Evolutionary conservation across 2,888 invertebrate genomes (phyloP).

Genomic region (Epirrita christyi): DNA sequence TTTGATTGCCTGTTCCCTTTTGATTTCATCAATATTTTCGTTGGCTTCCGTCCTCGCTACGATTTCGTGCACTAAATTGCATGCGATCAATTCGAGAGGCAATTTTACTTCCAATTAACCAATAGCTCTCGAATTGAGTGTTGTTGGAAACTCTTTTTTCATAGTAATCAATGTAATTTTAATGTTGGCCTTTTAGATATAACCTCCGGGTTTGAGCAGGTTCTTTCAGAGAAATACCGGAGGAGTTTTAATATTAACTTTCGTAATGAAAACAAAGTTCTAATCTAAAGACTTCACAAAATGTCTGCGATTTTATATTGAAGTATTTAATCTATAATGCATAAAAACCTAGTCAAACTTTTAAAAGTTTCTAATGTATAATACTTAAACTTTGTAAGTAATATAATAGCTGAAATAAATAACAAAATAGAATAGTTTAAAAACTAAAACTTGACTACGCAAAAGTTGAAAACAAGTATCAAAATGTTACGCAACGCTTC

Average conservation of each 20-base stretch:
- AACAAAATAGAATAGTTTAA: no score
- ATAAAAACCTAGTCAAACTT: neutral
- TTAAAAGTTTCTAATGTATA: no score
- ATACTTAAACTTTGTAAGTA: no score
- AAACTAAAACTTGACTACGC: no score
- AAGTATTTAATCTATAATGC: neutral
- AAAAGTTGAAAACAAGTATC: no score
- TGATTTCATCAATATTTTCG: conserved; percentile 8
- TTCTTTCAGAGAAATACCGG: neutral
- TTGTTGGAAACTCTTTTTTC: conserved; percentile 21
- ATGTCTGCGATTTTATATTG: neutral
- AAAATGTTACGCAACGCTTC: no score
- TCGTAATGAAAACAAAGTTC: conserved; percentile 11
- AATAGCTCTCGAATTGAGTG: conserved; percentile 30
- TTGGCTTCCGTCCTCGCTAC: conserved; percentile 4
- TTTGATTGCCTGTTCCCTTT: conserved; percentile 1
- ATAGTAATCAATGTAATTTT: neutral
- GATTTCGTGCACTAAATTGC: conserved; percentile 33
- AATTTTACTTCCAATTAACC: conserved; percentile 53
- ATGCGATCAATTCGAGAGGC: conserved; percentile 41
- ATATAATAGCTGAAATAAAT: no score
- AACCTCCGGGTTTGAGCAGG: neutral
- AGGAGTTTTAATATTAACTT: conserved; percentile 7
- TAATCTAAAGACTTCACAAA: neutral
- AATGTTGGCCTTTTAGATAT: neutral